Evolutionary conservation across 2,888 invertebrate species (phyloP), one percentile per base, ranked within the genome.

Genomic region (Octonoba sinensis): DNA sequence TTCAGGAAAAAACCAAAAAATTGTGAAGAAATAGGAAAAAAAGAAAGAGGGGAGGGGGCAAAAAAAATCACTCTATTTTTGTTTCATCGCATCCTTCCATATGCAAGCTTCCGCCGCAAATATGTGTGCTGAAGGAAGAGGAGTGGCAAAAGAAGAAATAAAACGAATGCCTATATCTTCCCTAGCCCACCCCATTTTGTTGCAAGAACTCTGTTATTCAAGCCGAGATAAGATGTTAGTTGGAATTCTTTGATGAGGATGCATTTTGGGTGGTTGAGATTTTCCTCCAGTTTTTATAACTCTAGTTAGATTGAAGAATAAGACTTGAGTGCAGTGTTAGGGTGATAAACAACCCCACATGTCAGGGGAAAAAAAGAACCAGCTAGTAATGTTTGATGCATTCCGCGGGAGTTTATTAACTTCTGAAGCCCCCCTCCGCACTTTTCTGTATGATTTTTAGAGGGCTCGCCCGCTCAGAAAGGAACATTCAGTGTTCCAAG

Each of bases 371-470:
- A 36, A 36, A 36, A 36, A 36, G 36, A 36, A 36, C 36, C 36
- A 36, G 36, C 36, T 36, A 18, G 66, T 64, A 77, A 69, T 77
- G 69, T 56, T 46, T 44, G 67, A 56, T 54, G 60, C 57, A 27
- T 57, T 36, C 67, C 13, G 22, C 57, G 36, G 54, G 54, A 54
- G 70, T 77, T 77, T 77, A 77, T 77, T 77, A 77, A 77, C 76
- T 70, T 69, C 76, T 70, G 69, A 62, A 36, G 54, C 16, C 20
- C 18, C n/a, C 62, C 76, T 77, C 70, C 18, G 24, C 60, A 44
- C 51, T 51, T 69, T 70, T 67, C 44, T 36, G 56, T 44, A 70
- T 59, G 49, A 51, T 72, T 49, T 72, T 51, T 54, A 20, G 54
- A 54, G n/a, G 54, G 54, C 6, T 54, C 20, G n/a, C 18, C 20